Conservation (phyloP, 1,140 invertebrate species). For the Zaprionus tsacasi region DNA sequence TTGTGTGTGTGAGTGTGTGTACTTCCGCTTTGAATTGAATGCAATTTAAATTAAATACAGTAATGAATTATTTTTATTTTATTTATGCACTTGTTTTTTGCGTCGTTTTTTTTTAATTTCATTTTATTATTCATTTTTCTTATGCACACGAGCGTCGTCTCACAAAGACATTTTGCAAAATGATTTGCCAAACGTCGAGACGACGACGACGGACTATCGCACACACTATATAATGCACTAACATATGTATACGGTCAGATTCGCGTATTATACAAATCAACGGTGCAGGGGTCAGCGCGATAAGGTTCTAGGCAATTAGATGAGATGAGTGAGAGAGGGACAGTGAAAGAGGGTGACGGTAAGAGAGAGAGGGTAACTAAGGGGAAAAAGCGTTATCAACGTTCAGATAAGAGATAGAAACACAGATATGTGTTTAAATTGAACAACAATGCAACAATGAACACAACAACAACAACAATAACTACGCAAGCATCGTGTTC, state of each 20-base stretch:
- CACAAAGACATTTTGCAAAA: slow-evolving; percentile 36
- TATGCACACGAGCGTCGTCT: slow-evolving; percentile 30
- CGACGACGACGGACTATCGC: slow-evolving; percentile 19
- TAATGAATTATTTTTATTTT: slow-evolving; percentile 18
- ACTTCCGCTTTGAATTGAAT: slow-evolving; percentile 76
- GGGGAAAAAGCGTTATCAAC: slow-evolving; percentile 43
- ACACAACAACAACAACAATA: slow-evolving; percentile 22
- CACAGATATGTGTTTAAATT: slow-evolving; percentile 48
- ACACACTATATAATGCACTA: slow-evolving; percentile 1
- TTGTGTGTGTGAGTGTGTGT: slow-evolving; percentile 14
- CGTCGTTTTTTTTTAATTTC: slow-evolving; percentile 35
- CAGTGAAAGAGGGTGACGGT: slow-evolving; percentile 10
- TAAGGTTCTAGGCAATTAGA: slow-evolving; percentile 16
- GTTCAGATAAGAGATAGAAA: slow-evolving; percentile 43
- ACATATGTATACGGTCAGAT: not conserved
- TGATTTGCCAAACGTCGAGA: slow-evolving; percentile 20
- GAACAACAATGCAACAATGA: slow-evolving; percentile 63
- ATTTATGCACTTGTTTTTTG: slow-evolving; percentile 60
- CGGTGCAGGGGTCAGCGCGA: slow-evolving; percentile 26
- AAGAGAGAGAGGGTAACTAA: slow-evolving; percentile 10
- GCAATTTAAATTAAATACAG: slow-evolving; percentile 54
- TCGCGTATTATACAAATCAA: slow-evolving; percentile 19
- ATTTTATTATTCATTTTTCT: slow-evolving; percentile 55
- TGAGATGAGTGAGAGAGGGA: not conserved
- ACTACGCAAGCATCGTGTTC: slow-evolving; percentile 20